Conservation (phyloP, 2,113 vertebrate species). For the Chlamydotis undulata region DNA sequence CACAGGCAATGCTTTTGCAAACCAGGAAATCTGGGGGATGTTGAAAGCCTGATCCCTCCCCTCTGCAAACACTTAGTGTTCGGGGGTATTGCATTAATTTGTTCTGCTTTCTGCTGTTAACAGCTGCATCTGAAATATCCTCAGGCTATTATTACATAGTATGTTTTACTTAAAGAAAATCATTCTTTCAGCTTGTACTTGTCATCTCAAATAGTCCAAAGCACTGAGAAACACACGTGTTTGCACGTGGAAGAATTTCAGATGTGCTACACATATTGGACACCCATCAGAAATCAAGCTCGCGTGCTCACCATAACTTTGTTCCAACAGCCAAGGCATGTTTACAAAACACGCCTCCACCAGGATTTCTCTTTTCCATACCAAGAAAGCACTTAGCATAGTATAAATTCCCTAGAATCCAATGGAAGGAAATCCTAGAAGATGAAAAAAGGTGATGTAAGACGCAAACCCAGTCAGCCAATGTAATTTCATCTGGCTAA, state of each 20-base stretch:
- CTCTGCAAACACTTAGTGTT: neutral
- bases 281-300: neutral
- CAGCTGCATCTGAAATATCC: neutral
- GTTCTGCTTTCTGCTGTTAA: neutral
- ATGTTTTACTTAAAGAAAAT: neutral
- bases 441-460: neutral
- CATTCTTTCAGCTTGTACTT: neutral
- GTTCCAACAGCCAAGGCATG: neutral
- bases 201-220: neutral
- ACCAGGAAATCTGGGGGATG: neutral
- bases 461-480: neutral
- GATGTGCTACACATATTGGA: neutral
- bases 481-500: neutral
- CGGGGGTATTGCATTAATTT: neutral
- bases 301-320: fast-evolving
- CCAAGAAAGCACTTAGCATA: neutral
- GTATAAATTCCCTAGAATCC: neutral
- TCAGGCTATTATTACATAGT: neutral
- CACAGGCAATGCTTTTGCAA: neutral
- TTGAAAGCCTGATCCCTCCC: neutral
- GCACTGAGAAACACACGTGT: fast-evolving
- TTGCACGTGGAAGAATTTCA: neutral
- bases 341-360: neutral
- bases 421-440: neutral
- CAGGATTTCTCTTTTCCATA: neutral